Conservation (phyloP, 2,113 vertebrate genomes). For the Asarcornis scutulata region DNA sequence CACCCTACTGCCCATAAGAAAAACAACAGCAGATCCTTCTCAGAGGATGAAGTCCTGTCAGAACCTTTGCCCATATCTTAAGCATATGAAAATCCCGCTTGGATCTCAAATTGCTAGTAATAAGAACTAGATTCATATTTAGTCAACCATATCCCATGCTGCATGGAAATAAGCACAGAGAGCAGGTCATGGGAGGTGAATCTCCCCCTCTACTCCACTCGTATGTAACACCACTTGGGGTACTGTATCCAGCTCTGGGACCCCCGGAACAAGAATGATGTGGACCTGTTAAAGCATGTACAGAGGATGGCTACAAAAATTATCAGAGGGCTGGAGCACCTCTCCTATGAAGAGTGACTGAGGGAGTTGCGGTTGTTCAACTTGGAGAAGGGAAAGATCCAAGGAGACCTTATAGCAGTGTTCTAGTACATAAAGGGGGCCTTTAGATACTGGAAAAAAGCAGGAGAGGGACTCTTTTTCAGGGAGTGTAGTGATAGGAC, state of each 20-base stretch:
- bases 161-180: background rate
- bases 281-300: background rate
- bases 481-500: too few species aligned
- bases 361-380: background rate
- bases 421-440: background rate
- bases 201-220: background rate
- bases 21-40: background rate
- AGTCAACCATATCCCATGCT: background rate
- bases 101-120: background rate
- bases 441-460: background rate
- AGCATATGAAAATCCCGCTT: background rate
- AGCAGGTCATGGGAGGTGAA: background rate
- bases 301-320: background rate
- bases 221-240: background rate
- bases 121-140: background rate
- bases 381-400: background rate
- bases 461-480: too few species aligned
- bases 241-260: background rate
- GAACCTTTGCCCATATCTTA: background rate
- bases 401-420: background rate
- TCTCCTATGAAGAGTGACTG: background rate
- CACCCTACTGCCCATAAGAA: background rate
- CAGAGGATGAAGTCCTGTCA: background rate
- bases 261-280: background rate
- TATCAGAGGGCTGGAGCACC: background rate